Evolutionary conservation across 2,113 vertebrate genomes (phyloP).

Genomic region (Patagioenas fasciata): DNA sequence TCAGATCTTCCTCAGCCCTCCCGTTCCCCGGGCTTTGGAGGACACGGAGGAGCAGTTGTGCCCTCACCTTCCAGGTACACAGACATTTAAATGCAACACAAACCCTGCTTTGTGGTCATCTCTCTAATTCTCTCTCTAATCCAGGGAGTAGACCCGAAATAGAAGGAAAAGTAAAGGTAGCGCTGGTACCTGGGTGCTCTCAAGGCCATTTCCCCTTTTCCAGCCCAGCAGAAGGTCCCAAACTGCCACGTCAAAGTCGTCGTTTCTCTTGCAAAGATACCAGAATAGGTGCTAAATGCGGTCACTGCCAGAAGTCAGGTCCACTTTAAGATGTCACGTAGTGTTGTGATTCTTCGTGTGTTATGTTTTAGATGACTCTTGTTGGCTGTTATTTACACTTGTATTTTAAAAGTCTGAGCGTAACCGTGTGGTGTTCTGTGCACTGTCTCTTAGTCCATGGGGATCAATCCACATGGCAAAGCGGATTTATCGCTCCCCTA

Average conservation of each 20-base stretch:
- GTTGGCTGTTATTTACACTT: neutral
- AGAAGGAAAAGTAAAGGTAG: too few relatives aligned
- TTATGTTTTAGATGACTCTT: neutral
- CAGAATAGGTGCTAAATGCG: neutral
- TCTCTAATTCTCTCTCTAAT: neutral
- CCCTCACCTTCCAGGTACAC: neutral
- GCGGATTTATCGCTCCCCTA: neutral
- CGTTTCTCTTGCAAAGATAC: neutral
- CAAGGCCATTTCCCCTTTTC: neutral
- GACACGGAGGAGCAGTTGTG: neutral
- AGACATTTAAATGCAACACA: neutral
- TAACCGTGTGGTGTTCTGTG: neutral
- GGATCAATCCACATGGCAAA: neutral
- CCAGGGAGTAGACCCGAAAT: neutral
- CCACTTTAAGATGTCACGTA: accelerated
- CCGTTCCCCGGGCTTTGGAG: neutral
- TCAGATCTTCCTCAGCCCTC: neutral
- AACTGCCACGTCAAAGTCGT: accelerated
- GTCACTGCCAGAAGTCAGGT: neutral
- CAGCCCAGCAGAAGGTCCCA: neutral
- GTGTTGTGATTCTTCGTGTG: neutral
- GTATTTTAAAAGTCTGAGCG: neutral
- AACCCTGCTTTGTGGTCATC: neutral
- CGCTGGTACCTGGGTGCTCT: neutral
- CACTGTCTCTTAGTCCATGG: neutral